These are phyloP conservation scores for Drosophila funebris DNA, from an alignment of 1,140 invertebrate genomes.

Conservation along the genomic window DNA sequence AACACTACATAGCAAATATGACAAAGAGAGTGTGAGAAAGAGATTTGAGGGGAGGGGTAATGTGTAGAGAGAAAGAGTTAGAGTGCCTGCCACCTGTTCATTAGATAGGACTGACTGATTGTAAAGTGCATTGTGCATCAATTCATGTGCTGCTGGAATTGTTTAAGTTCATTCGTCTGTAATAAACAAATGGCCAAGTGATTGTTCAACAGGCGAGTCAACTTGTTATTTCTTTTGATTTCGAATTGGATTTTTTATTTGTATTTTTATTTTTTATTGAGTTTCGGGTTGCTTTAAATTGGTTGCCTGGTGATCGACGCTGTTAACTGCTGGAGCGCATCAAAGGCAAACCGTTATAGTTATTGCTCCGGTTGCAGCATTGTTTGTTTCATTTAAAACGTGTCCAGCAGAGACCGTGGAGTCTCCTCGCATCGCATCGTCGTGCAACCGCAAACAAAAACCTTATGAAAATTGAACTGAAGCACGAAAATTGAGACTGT, in stretches of 20 bases:
- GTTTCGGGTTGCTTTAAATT: conserved; percentile 51
- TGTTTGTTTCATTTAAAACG: conserved; percentile 73
- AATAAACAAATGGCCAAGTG: conserved; percentile 63
- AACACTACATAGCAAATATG: background rate
- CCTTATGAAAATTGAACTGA: conserved; percentile 66
- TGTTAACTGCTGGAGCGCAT: conserved; percentile 67
- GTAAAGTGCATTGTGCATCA: conserved; percentile 6
- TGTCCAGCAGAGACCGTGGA: conserved; percentile 50
- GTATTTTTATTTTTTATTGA: conserved; percentile 41
- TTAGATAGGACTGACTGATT: background rate
- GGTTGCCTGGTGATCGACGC: conserved; percentile 41
- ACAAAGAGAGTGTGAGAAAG: background rate
- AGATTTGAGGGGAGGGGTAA: background rate
- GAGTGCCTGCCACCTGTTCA: conserved; percentile 1
- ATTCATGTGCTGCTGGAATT: background rate
- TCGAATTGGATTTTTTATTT: background rate
- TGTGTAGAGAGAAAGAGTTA: background rate
- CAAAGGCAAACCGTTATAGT: conserved; percentile 43
- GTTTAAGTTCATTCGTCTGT: conserved; percentile 64
- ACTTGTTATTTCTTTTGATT: conserved; percentile 39
- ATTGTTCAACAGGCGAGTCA: conserved; percentile 69
- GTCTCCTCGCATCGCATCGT: conserved; percentile 11
- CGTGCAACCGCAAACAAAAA: conserved; percentile 61
- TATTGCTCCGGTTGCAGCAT: background rate
- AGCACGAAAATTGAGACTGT: conserved; percentile 75